Conservation (phyloP, 2,888 invertebrate species). For the Darwinula stevensoni region DNA sequence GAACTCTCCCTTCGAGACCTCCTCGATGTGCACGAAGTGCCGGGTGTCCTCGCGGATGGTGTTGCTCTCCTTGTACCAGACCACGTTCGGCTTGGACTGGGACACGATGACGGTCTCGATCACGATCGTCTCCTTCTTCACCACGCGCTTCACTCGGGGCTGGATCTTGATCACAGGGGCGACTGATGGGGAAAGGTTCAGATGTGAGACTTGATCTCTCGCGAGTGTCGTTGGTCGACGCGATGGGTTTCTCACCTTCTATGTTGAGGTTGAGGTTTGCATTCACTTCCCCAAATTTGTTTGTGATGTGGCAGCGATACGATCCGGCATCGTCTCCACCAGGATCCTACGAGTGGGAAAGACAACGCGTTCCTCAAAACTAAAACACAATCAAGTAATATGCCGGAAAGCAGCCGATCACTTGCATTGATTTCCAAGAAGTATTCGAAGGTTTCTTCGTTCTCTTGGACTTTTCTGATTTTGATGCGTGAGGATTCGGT, state of each 20-base stretch:
- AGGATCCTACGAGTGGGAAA: conserved; percentile 34
- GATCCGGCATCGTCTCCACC: conserved; percentile 84
- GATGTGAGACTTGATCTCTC: no score
- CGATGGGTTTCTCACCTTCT: conserved; percentile 57
- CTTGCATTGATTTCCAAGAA: conserved; percentile 46
- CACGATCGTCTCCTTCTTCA: conserved; percentile 69
- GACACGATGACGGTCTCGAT: conserved; percentile 81
- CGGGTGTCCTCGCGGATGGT: conserved; percentile 44
- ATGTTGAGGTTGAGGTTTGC: conserved; percentile 91
- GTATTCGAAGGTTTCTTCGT: conserved; percentile 61
- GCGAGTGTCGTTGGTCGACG: no score
- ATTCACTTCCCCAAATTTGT: conserved; percentile 79
- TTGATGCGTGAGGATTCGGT: conserved; percentile 55
- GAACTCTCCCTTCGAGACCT: conserved; percentile 61
- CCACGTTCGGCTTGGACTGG: conserved; percentile 68
- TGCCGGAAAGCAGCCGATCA: no score
- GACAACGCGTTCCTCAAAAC: neutral
- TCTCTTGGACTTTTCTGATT: conserved; percentile 40
- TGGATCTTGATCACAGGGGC: conserved; percentile 25
- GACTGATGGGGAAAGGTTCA: conserved; percentile 4
- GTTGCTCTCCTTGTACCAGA: conserved; percentile 65
- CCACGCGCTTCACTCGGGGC: conserved; percentile 63
- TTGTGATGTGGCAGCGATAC: conserved; percentile 93
- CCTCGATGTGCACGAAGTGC: conserved; percentile 42
- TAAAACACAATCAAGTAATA: conserved; percentile 1